Conservation (phyloP, 2,888 invertebrate genomes). For the Apodemia duryi region DNA sequence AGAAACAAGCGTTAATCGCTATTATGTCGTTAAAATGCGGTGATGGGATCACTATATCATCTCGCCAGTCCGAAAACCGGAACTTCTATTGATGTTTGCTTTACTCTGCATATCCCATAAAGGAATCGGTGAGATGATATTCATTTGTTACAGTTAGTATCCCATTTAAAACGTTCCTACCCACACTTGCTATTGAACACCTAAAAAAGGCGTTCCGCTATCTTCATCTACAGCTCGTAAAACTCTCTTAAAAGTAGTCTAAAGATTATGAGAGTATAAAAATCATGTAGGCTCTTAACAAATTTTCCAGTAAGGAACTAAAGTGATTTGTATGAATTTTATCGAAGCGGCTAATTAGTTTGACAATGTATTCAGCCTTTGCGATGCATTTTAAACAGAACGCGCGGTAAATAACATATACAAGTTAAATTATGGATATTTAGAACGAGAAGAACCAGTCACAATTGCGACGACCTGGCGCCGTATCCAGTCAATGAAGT, state of each 20-base stretch:
- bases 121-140: constrained; percentile 17
- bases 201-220: constrained; percentile 24
- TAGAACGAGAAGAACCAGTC: constrained; percentile 74
- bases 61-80: too few relatives aligned
- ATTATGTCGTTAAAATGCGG: too few relatives aligned
- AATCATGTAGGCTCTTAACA: constrained; percentile 43
- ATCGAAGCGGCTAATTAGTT: constrained; percentile 67
- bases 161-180: background rate
- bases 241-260: constrained; percentile 57
- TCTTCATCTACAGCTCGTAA: constrained; percentile 63
- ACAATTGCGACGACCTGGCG: constrained; percentile 71
- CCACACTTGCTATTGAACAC: background rate
- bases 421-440: constrained; percentile 63
- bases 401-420: constrained; percentile 60
- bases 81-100: too few relatives aligned
- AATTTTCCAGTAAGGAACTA: constrained; percentile 60
- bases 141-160: background rate
- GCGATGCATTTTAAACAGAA: constrained; percentile 69
- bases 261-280: constrained; percentile 55
- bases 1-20: too few relatives aligned
- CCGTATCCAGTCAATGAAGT: constrained; percentile 67
- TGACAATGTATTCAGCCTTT: constrained; percentile 67
- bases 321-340: constrained; percentile 67
- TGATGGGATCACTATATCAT: too few relatives aligned
- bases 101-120: background rate